Percentiles rank a stretch among this genome's conserved stretches.
Evolutionary conservation across 2,797 vertebrate genomes (phyloP).

Genomic region (Oreochromis mossambicus): DNA sequence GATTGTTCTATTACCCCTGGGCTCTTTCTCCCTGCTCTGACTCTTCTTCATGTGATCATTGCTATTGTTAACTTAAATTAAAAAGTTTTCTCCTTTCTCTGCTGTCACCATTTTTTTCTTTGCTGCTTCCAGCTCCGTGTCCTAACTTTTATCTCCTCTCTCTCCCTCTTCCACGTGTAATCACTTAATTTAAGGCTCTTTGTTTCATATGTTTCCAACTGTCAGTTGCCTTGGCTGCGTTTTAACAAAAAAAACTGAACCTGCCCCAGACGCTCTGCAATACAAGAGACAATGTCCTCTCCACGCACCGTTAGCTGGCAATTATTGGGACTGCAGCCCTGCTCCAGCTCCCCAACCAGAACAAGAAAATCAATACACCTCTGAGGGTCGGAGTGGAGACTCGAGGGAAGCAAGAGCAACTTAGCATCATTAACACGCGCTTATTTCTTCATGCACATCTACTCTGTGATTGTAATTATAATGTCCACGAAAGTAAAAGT

Average conservation of each 20-base stretch:
- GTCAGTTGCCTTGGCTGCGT: background rate
- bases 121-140: background rate
- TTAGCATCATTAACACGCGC: background rate
- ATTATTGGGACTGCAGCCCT: constrained; percentile 37
- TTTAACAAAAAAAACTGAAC: constrained; percentile 15
- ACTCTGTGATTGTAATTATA: background rate
- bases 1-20: constrained; percentile 14
- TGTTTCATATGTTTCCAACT: background rate
- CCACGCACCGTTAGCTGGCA: constrained; percentile 45
- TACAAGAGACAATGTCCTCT: constrained; percentile 42
- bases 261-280: constrained; percentile 3
- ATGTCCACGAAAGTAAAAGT: background rate
- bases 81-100: background rate
- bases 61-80: constrained; percentile 26
- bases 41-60: constrained; percentile 22
- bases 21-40: background rate
- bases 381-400: background rate
- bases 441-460: background rate
- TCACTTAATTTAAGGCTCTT: background rate
- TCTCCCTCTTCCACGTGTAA: background rate
- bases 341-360: constrained; percentile 10
- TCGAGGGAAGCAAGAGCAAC: background rate
- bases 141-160: background rate
- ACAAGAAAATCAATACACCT: constrained; percentile 32
- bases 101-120: background rate